Conservation (phyloP, 2,797 vertebrate species). For the Eupleurogrammus muticus region DNA sequence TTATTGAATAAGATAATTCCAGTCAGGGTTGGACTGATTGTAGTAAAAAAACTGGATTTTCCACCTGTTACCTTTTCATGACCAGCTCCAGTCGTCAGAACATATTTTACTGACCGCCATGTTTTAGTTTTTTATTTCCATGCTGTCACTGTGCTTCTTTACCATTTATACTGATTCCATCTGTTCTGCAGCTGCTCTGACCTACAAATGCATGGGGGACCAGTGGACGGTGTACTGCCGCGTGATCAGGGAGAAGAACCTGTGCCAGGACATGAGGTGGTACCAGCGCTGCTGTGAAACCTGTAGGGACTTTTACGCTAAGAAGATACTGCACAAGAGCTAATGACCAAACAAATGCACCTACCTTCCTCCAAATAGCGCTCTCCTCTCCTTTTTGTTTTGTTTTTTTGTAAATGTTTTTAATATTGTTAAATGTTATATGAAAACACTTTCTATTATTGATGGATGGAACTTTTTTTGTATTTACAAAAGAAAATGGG, state of each 20-base stretch:
- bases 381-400: too few species aligned
- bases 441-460: constrained; percentile 46
- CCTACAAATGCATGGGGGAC: constrained; percentile 95
- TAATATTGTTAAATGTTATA: constrained; percentile 48
- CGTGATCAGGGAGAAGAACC: constrained; percentile 94
- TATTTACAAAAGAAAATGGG: constrained; percentile 54
- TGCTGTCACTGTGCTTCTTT: background rate
- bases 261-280: constrained; percentile 98
- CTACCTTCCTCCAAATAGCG: constrained; percentile 19
- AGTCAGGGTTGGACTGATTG: too few species aligned
- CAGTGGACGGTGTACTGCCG: constrained; percentile 97
- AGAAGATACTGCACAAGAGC: constrained; percentile 88
- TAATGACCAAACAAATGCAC: constrained; percentile 75
- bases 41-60: too few species aligned
- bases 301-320: constrained; percentile 96
- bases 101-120: background rate
- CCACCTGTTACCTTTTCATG: too few species aligned
- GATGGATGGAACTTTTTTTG: constrained; percentile 54
- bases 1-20: too few species aligned
- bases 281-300: constrained; percentile 98
- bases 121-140: background rate
- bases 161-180: constrained; percentile 9
- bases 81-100: too few species aligned
- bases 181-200: constrained; percentile 89
- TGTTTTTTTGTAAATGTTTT: constrained; percentile 65